Conservation (phyloP, 30 jellyfish, hydroid and myxozoan genomes). For the Turritopsis rubra region DNA sequence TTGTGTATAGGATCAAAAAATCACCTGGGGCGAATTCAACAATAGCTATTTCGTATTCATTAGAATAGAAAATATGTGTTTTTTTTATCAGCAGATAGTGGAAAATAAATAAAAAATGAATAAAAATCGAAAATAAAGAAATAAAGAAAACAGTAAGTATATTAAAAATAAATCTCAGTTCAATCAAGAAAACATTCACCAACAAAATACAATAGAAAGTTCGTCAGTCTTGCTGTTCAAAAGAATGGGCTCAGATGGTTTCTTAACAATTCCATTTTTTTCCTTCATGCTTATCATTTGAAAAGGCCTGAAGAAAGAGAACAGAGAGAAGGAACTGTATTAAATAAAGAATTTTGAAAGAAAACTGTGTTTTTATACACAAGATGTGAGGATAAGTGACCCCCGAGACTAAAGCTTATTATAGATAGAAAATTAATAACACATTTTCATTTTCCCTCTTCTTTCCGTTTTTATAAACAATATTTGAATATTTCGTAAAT, state of each 20-base stretch:
- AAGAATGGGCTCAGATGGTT: background rate
- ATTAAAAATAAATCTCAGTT: background rate
- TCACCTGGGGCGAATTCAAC: slow-evolving; percentile 13
- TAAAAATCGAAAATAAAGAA: background rate
- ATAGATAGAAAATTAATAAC: background rate
- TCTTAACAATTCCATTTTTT: background rate
- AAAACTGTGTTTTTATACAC: background rate
- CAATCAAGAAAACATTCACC: background rate
- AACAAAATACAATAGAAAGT: background rate
- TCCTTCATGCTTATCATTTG: background rate
- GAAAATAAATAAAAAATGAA: background rate
- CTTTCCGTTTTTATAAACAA: background rate
- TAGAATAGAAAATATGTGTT: slow-evolving; percentile 1
- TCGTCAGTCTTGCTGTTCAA: slow-evolving; percentile 14
- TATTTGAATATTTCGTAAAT: background rate
- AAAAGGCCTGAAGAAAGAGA: background rate
- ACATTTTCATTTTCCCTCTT: background rate
- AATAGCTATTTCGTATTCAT: background rate
- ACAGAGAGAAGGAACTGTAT: background rate
- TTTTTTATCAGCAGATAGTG: background rate
- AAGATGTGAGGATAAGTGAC: background rate
- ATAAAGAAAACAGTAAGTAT: background rate
- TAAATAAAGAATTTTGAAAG: background rate
- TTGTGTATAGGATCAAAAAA: background rate
- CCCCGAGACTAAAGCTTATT: background rate